phyloP scores from a whole-genome alignment of 2,113 vertebrate species.

The Colinus virginianus region DNA sequence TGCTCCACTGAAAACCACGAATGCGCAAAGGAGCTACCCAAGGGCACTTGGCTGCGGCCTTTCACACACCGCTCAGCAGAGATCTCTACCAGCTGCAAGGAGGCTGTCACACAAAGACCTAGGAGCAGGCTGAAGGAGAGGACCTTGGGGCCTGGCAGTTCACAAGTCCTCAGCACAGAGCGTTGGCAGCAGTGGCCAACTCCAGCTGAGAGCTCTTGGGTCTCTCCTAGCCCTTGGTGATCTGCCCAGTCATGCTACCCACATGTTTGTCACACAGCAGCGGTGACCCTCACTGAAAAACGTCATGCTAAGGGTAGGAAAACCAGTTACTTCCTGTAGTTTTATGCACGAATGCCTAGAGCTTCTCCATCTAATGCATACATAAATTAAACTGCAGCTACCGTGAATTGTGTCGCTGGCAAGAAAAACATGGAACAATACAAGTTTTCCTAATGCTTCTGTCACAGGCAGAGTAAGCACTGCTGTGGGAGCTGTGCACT shows the following conservation, averaged over 20 bases:
- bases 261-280: background rate
- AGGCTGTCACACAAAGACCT: background rate
- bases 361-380: background rate
- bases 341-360: background rate
- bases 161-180: background rate
- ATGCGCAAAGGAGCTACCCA: rapidly evolving
- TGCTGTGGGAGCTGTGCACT: background rate
- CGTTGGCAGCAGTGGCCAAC: rapidly evolving
- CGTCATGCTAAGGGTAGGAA: background rate
- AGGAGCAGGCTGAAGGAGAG: background rate
- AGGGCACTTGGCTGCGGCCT: background rate
- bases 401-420: background rate
- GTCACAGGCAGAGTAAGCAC: background rate
- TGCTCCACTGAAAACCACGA: background rate
- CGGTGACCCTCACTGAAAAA: background rate
- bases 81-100: background rate
- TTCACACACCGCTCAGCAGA: background rate
- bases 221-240: background rate
- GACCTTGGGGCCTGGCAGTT: background rate
- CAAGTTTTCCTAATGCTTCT: background rate
- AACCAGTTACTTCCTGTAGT: background rate
- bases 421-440: background rate
- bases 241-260: background rate
- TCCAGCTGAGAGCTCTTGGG: background rate
- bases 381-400: background rate